A percentile compares a stretch with the other conserved stretches of the same genome.
Conservation (phyloP, 1,140 invertebrate species). For the Magallana ariakensis region DNA sequence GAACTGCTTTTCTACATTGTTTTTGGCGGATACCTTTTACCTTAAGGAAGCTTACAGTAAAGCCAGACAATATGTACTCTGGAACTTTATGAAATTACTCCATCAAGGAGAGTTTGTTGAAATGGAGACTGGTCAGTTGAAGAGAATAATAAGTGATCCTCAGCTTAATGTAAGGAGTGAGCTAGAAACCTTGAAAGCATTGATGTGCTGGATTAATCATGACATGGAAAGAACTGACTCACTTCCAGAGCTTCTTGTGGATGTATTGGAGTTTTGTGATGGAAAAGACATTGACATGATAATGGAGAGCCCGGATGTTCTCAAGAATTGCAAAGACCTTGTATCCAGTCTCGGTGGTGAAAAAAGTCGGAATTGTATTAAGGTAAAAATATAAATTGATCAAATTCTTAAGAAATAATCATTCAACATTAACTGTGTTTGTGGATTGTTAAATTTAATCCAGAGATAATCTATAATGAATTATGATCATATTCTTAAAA, state of each 20-base stretch:
- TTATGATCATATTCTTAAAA: too few species aligned
- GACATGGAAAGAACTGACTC: background rate
- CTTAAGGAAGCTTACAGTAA: slow-evolving; percentile 32
- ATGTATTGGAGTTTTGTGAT: background rate
- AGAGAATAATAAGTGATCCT: background rate
- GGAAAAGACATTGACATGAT: background rate
- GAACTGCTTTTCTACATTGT: slow-evolving; percentile 39
- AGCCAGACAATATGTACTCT: slow-evolving; percentile 17
- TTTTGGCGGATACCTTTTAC: slow-evolving; percentile 13
- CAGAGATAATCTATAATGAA: too few species aligned
- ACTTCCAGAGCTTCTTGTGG: background rate
- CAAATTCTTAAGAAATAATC: too few species aligned
- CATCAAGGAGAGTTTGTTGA: background rate
- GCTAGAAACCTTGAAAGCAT: slow-evolving; percentile 4
- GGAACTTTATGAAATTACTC: slow-evolving; percentile 26
- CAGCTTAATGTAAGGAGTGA: slow-evolving; percentile 15
- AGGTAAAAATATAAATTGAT: too few species aligned
- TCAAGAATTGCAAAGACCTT: background rate
- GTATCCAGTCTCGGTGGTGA: background rate
- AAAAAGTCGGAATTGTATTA: background rate
- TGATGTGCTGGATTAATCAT: background rate
- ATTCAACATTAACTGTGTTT: too few species aligned
- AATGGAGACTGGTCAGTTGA: background rate
- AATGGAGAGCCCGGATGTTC: background rate
- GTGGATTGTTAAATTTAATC: too few species aligned